Percentiles rank a stretch among this genome's conserved stretches.
phyloP scores from a whole-genome alignment of 2,797 vertebrate genomes.

The Lepilemur ruficaudatus region DNA sequence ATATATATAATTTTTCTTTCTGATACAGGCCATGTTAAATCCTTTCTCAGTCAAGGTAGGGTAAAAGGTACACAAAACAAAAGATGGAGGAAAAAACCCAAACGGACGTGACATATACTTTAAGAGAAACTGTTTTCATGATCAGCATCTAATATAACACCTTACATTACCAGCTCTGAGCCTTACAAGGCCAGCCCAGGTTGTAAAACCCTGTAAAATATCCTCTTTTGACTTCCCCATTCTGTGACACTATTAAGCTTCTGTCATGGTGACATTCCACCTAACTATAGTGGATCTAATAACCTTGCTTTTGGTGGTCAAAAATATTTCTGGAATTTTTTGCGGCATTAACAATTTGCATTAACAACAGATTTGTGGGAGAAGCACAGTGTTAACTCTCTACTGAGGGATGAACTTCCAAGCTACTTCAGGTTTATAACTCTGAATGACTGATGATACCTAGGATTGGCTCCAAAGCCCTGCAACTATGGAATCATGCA shows the following conservation, averaged over 20 bases:
- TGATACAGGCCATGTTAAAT: not conserved
- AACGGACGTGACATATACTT: not conserved
- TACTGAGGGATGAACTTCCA: not conserved
- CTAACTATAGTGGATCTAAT: not conserved
- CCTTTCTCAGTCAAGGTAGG: not conserved
- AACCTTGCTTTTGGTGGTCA: not conserved
- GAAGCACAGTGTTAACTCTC: not conserved
- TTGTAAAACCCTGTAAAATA: not conserved
- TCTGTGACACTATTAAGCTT: not conserved
- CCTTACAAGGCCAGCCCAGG: not conserved
- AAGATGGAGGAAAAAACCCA: not conserved
- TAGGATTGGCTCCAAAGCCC: not conserved
- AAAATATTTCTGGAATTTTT: not conserved
- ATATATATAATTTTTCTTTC: not conserved
- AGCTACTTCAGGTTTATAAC: not conserved
- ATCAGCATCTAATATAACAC: not conserved
- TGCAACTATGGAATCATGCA: not conserved
- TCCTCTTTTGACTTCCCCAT: not conserved
- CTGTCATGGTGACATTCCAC: no score
- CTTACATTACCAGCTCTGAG: not conserved
- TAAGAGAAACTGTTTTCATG: not conserved
- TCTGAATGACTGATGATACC: not conserved
- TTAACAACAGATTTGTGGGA: not conserved
- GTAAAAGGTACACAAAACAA: not conserved
- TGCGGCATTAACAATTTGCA: not conserved